phyloP scores from a whole-genome alignment of 2,797 vertebrate species.

The Lagocephalus sceleratus region DNA sequence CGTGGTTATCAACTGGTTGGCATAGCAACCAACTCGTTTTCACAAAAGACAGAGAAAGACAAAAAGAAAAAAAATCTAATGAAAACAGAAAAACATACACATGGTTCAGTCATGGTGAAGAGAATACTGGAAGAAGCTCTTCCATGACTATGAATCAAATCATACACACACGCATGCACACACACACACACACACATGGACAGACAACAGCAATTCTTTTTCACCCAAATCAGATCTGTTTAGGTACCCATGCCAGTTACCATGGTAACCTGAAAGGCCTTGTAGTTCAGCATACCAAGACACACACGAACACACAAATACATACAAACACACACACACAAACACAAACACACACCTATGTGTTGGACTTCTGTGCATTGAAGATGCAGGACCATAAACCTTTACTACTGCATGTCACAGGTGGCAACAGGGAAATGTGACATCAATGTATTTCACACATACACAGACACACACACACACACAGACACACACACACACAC shows the following conservation, averaged over 20 bases:
- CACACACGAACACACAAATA: conserved; percentile 18
- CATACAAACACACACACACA: conserved; percentile 7
- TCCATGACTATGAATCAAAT: conserved; percentile 9
- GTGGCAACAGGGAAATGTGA: conserved; percentile 26
- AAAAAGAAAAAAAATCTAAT: conserved; percentile 25
- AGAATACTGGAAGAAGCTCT: conserved; percentile 7
- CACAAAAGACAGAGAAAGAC: conserved; percentile 37
- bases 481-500: conserved; percentile 7
- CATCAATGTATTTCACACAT: not conserved
- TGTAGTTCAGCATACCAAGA: conserved; percentile 65
- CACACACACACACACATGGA: conserved; percentile 6
- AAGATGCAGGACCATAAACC: not conserved
- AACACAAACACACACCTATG: conserved; percentile 1
- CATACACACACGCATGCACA: conserved; percentile 8
- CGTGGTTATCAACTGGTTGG: conserved; percentile 51
- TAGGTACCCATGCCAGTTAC: conserved; percentile 74
- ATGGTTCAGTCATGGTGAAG: too few relatives aligned
- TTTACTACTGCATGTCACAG: conserved; percentile 32
- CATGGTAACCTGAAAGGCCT: conserved; percentile 72
- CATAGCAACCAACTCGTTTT: conserved; percentile 45
- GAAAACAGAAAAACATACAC: conserved; percentile 2
- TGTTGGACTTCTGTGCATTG: not conserved
- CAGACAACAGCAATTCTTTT: conserved; percentile 11
- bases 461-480: conserved; percentile 2
- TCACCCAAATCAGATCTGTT: conserved; percentile 41